Percentiles rank a stretch among this genome's conserved stretches.
Evolutionary conservation across 2,113 vertebrate species (phyloP).

Genomic region (Delphinus delphis): DNA sequence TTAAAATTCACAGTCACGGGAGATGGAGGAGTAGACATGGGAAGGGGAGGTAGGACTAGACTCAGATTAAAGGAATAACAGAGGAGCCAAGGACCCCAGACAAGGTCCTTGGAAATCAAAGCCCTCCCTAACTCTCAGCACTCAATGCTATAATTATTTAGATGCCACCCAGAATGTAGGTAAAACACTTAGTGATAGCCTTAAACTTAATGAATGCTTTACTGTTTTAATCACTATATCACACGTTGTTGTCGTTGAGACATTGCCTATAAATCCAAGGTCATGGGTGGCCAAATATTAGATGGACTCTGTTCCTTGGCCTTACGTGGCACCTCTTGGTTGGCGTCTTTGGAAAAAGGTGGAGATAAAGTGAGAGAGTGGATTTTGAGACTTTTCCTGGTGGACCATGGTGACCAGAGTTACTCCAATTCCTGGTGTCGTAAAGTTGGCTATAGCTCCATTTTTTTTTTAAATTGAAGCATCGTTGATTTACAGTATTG

Average conservation of each 20-base stretch:
- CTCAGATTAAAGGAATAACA: not conserved
- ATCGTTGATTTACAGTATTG: not conserved
- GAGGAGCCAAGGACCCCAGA: too few relatives aligned
- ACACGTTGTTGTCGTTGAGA: not conserved
- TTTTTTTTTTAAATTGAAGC: not conserved
- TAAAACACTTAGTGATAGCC: not conserved
- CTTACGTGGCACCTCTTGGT: not conserved
- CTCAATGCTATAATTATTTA: not conserved
- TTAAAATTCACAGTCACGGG: not conserved
- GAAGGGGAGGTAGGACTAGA: not conserved
- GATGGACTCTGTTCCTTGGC: not conserved
- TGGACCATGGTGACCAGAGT: not conserved
- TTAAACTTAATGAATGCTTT: not conserved
- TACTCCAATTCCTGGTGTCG: not conserved
- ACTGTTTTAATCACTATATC: not conserved
- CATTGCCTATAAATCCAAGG: not conserved
- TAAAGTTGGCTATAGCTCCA: not conserved
- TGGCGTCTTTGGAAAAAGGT: not conserved
- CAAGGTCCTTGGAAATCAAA: not conserved
- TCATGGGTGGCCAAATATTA: not conserved
- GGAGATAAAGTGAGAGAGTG: not conserved
- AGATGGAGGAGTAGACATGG: not conserved
- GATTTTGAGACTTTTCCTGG: not conserved
- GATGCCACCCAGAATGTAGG: not conserved
- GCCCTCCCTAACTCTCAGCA: not conserved